Percentiles rank a stretch among this genome's conserved stretches.
Evolutionary conservation across 2,797 vertebrate species (phyloP).

Genomic region (Glossophaga mutica): DNA sequence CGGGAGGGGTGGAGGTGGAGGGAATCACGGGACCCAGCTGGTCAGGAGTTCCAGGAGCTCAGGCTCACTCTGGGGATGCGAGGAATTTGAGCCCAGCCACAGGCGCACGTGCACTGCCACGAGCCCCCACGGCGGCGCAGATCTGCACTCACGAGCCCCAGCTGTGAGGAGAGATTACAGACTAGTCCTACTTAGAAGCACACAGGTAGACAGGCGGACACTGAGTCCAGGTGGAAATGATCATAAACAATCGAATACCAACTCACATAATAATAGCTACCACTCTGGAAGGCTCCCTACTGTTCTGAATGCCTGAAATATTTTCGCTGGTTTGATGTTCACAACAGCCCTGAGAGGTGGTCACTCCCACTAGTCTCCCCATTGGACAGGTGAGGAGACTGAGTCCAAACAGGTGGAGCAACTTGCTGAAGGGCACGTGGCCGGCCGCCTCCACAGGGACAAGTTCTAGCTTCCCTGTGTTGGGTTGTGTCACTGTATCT

Average conservation of each 20-base stretch:
- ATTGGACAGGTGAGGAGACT: not conserved
- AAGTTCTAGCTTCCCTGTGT: not conserved
- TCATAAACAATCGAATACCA: too few species aligned
- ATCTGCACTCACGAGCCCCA: rapidly evolving
- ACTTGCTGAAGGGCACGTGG: not conserved
- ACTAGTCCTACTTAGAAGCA: not conserved
- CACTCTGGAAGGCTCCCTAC: not conserved
- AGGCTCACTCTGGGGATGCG: not conserved
- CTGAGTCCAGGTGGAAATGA: not conserved
- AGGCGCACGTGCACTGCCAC: rapidly evolving
- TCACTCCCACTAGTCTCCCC: not conserved
- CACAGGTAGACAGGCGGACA: not conserved
- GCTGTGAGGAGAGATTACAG: not conserved
- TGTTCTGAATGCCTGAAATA: not conserved
- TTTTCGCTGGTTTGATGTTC: not conserved
- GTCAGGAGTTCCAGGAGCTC: not conserved
- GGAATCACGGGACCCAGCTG: rapidly evolving
- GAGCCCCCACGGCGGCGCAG: not conserved
- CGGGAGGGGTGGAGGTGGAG: not conserved
- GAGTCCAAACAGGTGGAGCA: not conserved
- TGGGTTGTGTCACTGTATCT: not conserved
- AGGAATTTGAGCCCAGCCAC: not conserved
- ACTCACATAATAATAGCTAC: not conserved
- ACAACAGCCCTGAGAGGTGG: not conserved
- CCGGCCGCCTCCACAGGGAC: not conserved